These are phyloP conservation scores for Conus canariensis DNA, from an alignment of 2,888 invertebrate genomes.

Conservation along the genomic window DNA sequence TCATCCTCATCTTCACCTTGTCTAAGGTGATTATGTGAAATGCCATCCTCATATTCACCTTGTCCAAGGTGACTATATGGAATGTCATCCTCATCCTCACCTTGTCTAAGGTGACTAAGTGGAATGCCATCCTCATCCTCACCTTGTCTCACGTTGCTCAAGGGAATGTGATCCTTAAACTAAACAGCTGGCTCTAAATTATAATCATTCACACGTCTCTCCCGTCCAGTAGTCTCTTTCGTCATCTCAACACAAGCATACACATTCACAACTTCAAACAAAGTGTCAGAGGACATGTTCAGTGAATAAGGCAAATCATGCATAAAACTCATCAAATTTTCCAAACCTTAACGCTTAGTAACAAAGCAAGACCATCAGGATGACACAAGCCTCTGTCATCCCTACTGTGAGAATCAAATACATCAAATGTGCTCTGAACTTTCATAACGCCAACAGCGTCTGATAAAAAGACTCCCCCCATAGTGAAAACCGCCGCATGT, in stretches of 20 bases:
- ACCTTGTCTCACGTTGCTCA: neutral
- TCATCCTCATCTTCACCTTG: too few species aligned
- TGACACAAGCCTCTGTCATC: neutral
- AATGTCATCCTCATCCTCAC: too few species aligned
- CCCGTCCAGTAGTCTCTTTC: neutral
- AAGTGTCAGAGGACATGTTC: neutral
- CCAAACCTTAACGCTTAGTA: too few species aligned
- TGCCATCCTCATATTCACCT: too few species aligned
- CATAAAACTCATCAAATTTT: neutral
- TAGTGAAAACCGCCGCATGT: too few species aligned
- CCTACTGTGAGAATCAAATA: neutral
- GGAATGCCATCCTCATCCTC: too few species aligned
- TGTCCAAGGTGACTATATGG: too few species aligned
- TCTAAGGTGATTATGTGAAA: too few species aligned
- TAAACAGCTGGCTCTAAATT: neutral
- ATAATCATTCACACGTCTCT: neutral
- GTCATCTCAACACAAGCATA: neutral
- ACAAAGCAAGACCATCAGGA: neutral
- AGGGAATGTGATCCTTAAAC: neutral
- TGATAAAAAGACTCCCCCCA: too few species aligned
- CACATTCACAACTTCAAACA: conserved; percentile 10
- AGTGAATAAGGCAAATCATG: neutral
- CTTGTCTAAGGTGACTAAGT: too few species aligned
- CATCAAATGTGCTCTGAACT: neutral
- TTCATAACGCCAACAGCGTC: too few species aligned